A percentile compares a stretch with the other conserved stretches of the same genome.
phyloP scores from a whole-genome alignment of 1,140 invertebrate species.

The fruit fly (Drosophila melanogaster) region DNA sequence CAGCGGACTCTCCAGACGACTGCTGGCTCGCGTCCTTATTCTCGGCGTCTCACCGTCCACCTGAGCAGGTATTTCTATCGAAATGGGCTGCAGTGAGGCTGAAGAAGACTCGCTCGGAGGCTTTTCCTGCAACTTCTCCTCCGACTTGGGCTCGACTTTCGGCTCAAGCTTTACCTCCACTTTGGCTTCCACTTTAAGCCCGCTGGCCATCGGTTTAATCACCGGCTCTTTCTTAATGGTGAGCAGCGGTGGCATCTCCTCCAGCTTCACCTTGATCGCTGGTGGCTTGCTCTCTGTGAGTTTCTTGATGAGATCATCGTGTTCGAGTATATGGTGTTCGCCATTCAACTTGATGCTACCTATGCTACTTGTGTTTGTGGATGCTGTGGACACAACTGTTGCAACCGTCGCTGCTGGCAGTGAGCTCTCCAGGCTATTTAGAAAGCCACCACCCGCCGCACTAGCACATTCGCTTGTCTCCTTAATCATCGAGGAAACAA shows the following conservation, averaged over 20 bases:
- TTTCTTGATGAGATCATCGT: constrained; percentile 82
- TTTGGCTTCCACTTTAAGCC: constrained; percentile 28
- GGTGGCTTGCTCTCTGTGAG: constrained; percentile 57
- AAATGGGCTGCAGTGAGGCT: constrained; percentile 65
- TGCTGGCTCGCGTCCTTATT: constrained; percentile 89
- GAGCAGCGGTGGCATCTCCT: constrained; percentile 45
- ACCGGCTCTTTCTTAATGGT: constrained; percentile 44
- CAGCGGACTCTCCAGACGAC: constrained; percentile 89
- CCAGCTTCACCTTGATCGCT: constrained; percentile 49
- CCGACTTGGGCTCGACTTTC: constrained; percentile 22
- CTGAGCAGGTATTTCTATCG: constrained; percentile 78
- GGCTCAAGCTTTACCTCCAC: constrained; percentile 33
- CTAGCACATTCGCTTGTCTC: constrained; percentile 36
- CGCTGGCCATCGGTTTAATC: not conserved
- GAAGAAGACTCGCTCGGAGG: constrained; percentile 22
- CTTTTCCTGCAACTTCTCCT: constrained; percentile 42
- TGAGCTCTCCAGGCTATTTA: constrained; percentile 29
- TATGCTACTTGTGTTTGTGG: constrained; percentile 26
- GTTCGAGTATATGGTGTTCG: constrained; percentile 73
- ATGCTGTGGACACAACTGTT: constrained; percentile 4
- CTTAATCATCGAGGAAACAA: constrained; percentile 56
- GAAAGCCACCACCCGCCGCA: not conserved
- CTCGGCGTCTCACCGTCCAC: constrained; percentile 68
- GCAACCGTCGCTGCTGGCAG: constrained; percentile 27
- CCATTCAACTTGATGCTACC: constrained; percentile 63